Conservation (phyloP, 2,888 invertebrate species). For the Stegophylla sp. region DNA sequence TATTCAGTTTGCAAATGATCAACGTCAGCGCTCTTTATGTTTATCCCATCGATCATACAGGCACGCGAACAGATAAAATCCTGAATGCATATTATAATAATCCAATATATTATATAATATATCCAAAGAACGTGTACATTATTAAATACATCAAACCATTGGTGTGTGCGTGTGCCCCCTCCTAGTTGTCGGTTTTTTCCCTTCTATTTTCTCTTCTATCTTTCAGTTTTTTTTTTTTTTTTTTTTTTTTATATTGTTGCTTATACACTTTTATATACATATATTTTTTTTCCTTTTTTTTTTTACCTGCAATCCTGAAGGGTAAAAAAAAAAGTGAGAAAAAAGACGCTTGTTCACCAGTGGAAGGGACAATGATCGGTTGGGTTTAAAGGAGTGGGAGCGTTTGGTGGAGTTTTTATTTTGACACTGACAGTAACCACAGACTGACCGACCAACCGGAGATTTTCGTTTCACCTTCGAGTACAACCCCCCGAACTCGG, state of each 20-base stretch:
- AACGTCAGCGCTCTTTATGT: constrained; percentile 4
- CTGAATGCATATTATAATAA: constrained; percentile 29
- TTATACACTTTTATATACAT: constrained; percentile 2
- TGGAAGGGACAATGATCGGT: constrained; percentile 58
- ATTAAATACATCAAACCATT: constrained; percentile 47
- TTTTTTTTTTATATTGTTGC: neutral
- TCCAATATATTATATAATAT: constrained; percentile 45
- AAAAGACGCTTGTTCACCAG: constrained; percentile 36
- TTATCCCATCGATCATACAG: constrained; percentile 40
- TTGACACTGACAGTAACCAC: constrained; percentile 58
- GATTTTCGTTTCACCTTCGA: constrained; percentile 58
- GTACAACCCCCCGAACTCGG: constrained; percentile 58
- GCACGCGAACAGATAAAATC: constrained; percentile 46
- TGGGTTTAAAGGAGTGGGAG: constrained; percentile 54
- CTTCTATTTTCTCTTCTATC: constrained; percentile 28
- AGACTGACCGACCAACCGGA: constrained; percentile 59
- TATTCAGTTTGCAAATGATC: constrained; percentile 37
- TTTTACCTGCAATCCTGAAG: constrained; percentile 49
- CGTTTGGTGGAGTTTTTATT: constrained; percentile 59
- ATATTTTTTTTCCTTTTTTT: constrained; percentile 14
- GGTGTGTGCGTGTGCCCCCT: constrained; percentile 43
- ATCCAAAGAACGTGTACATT: constrained; percentile 35
- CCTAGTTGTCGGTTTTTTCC: constrained; percentile 34
- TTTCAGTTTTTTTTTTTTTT: constrained; percentile 18
- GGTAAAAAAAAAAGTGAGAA: constrained; percentile 45